Percentiles rank a stretch among this genome's conserved stretches.
Evolutionary conservation across 2,797 vertebrate species (phyloP).

Genomic region (Carduelis carduelis): DNA sequence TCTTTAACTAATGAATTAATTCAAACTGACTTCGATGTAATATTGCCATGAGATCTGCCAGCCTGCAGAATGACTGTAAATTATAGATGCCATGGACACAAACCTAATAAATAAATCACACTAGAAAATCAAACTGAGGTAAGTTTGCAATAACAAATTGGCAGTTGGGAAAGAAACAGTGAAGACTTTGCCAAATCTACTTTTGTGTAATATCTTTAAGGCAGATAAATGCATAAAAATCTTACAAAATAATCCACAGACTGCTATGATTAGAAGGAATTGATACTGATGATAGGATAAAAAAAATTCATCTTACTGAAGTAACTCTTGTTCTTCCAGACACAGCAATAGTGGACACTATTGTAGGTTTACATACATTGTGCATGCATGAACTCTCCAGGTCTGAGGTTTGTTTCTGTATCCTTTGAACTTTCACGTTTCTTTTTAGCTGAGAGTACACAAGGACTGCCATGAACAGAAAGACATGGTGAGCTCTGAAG

Average conservation of each 20-base stretch:
- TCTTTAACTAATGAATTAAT: slow-evolving; percentile 42
- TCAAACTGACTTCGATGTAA: not conserved
- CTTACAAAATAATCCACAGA: not conserved
- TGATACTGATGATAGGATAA: not conserved
- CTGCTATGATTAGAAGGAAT: not conserved
- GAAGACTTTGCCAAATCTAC: not conserved
- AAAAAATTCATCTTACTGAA: not conserved
- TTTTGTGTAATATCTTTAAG: not conserved
- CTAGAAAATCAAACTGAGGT: not conserved
- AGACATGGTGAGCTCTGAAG: not conserved
- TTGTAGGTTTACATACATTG: not conserved
- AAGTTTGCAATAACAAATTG: not conserved
- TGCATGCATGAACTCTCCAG: not conserved
- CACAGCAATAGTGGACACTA: not conserved
- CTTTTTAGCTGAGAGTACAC: not conserved
- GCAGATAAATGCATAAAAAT: not conserved
- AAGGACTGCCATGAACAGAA: not conserved
- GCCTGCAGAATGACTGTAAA: not conserved
- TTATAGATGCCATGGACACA: not conserved
- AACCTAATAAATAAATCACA: not conserved
- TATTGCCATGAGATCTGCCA: not conserved
- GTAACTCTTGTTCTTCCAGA: not conserved
- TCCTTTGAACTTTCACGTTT: not conserved
- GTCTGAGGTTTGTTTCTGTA: not conserved
- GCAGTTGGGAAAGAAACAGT: not conserved